A percentile compares a stretch with the other conserved stretches of the same genome.
Evolutionary conservation across 2,113 vertebrate species (phyloP).

Genomic region (Vombatus ursinus): DNA sequence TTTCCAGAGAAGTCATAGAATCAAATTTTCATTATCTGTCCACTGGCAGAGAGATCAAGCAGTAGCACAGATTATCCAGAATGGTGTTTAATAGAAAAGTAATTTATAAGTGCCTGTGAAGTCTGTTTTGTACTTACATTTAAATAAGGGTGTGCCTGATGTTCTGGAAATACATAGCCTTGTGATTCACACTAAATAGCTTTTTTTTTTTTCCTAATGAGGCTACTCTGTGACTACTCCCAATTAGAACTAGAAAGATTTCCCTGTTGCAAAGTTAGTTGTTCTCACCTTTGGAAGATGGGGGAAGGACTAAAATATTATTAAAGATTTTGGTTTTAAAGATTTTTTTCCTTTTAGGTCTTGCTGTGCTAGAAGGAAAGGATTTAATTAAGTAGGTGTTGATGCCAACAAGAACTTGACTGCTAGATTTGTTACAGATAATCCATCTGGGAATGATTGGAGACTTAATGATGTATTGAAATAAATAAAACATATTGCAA

Average conservation of each 20-base stretch:
- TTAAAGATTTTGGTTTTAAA: constrained; percentile 23
- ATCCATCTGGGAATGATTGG: not conserved
- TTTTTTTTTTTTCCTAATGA: constrained; percentile 19
- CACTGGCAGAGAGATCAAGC: not conserved
- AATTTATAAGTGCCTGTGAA: not conserved
- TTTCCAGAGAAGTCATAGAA: not conserved
- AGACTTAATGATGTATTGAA: not conserved
- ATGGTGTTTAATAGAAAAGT: not conserved
- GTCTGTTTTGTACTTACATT: constrained; percentile 39
- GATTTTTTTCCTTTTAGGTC: not conserved
- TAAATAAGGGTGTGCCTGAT: constrained; percentile 33
- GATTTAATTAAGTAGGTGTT: not conserved
- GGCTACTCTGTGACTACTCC: constrained; percentile 11
- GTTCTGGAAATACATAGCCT: constrained; percentile 21
- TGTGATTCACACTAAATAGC: constrained; percentile 32
- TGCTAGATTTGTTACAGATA: not conserved
- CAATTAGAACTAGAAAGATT: constrained; percentile 48
- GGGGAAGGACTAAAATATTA: not conserved
- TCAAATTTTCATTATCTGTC: constrained; percentile 9
- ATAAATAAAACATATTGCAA: not conserved
- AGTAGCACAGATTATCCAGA: not conserved
- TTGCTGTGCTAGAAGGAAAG: constrained; percentile 22
- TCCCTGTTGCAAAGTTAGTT: constrained; percentile 24
- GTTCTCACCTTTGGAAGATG: constrained; percentile 17
- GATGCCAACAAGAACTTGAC: constrained; percentile 20